phyloP scores from a whole-genome alignment of 2,888 invertebrate genomes.

The Rhyacophila evoluta region DNA sequence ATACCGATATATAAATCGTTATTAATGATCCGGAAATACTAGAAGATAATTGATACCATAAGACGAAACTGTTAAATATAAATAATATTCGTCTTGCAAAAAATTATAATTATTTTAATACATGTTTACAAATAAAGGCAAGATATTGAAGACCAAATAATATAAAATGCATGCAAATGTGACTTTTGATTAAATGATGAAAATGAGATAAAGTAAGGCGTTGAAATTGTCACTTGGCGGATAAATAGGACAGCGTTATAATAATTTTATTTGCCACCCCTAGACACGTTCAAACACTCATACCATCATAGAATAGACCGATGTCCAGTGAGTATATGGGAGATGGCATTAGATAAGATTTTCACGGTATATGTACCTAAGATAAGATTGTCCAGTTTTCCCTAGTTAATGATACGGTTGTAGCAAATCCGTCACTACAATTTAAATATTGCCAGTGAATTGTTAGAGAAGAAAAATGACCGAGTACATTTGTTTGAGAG shows the following conservation, averaged over 20 bases:
- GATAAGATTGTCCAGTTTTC: conserved; percentile 44
- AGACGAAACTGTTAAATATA: too few species aligned
- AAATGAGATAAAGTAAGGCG: background rate
- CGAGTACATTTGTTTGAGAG: too few species aligned
- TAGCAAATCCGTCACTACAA: background rate
- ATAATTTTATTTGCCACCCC: conserved; percentile 33
- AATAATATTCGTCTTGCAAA: too few species aligned
- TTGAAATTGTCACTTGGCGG: background rate
- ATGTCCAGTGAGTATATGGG: conserved; percentile 38
- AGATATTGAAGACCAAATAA: too few species aligned
- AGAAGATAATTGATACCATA: too few species aligned
- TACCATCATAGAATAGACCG: conserved; percentile 29
- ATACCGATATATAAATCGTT: too few species aligned
- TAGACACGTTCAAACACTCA: conserved; percentile 31
- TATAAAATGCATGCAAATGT: too few species aligned
- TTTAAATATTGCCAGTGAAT: too few species aligned
- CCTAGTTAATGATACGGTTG: background rate
- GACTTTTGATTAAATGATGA: background rate
- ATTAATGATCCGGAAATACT: too few species aligned
- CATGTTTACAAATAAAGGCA: too few species aligned
- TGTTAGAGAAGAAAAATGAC: too few species aligned
- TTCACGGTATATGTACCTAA: conserved; percentile 48
- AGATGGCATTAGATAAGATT: conserved; percentile 52
- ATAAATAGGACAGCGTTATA: background rate
- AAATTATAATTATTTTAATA: too few species aligned